Conservation (phyloP, 1,140 invertebrate genomes). For the Drosophila saltans region DNA sequence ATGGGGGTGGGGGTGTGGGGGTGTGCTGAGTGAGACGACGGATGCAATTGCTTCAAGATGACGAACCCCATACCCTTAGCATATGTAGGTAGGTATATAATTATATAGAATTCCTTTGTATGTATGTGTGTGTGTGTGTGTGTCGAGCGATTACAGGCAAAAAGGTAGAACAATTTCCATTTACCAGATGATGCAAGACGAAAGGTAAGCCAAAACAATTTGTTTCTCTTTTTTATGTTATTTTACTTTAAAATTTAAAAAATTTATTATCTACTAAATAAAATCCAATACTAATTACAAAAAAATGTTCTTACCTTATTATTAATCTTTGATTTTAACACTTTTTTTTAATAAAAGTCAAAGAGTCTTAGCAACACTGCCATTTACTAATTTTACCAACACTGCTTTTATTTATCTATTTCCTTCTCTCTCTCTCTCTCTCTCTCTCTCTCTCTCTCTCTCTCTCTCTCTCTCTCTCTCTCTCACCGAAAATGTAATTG, state of each 20-base stretch:
- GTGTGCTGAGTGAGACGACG: constrained; percentile 34
- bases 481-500: constrained; percentile 3
- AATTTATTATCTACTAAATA: no score
- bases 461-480: no score
- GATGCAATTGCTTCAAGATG: constrained; percentile 63
- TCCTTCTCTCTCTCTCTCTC: no score
- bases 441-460: no score
- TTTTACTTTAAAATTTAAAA: background rate
- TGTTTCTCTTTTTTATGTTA: background rate
- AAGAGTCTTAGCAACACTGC: no score
- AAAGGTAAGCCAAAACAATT: constrained; percentile 6
- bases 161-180: constrained; percentile 17
- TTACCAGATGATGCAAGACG: constrained; percentile 10
- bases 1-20: background rate
- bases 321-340: no score
- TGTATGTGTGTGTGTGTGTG: constrained; percentile 1
- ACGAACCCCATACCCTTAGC: constrained; percentile 6
- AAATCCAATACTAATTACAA: no score
- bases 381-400: no score
- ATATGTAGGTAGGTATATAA: constrained; percentile 8
- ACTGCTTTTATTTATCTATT: no score
- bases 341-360: no score
- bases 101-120: constrained; percentile 13
- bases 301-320: no score
- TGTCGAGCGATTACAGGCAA: constrained; percentile 13